A percentile compares a stretch with the other conserved stretches of the same genome.
phyloP scores from a whole-genome alignment of 1,140 invertebrate species.

The Penaeus chinensis region DNA sequence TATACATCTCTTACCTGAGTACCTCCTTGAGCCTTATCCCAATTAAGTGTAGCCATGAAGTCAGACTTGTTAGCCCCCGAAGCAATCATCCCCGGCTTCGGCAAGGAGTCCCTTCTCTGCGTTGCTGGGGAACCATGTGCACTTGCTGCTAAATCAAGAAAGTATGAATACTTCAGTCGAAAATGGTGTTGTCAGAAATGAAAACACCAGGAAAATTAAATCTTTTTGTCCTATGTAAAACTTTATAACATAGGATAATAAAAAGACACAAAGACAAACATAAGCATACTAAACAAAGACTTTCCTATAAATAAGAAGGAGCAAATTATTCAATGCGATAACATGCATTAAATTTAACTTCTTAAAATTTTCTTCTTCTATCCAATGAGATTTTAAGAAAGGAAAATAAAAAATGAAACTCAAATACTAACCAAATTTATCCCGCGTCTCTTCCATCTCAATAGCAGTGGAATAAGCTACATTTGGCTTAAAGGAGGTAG shows the following conservation, averaged over 20 bases:
- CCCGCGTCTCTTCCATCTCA: constrained; percentile 85
- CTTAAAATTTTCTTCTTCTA: not conserved
- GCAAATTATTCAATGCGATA: too few species aligned
- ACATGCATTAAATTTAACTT: too few species aligned
- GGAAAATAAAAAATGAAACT: not conserved
- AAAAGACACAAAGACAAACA: not conserved
- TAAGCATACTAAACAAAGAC: not conserved
- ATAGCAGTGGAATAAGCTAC: constrained; percentile 82
- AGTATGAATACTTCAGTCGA: constrained; percentile 14
- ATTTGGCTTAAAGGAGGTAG: constrained; percentile 72
- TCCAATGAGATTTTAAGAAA: not conserved
- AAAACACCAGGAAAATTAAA: not conserved
- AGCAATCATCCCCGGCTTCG: not conserved
- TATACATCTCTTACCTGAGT: not conserved
- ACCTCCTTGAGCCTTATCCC: constrained; percentile 14
- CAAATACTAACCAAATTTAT: constrained; percentile 70
- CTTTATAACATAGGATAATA: not conserved
- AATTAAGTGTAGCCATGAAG: constrained; percentile 46
- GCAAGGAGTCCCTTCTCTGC: constrained; percentile 31
- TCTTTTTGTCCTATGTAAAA: too few species aligned
- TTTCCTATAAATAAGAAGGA: too few species aligned
- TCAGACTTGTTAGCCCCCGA: constrained; percentile 15
- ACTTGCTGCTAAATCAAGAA: constrained; percentile 46
- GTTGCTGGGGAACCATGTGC: constrained; percentile 49
- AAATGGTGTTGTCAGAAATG: constrained; percentile 2